Evolutionary conservation across 2,888 invertebrate genomes (phyloP), one percentile per base, ranked within the genome.

Genomic region (Creontiades dilutus): DNA sequence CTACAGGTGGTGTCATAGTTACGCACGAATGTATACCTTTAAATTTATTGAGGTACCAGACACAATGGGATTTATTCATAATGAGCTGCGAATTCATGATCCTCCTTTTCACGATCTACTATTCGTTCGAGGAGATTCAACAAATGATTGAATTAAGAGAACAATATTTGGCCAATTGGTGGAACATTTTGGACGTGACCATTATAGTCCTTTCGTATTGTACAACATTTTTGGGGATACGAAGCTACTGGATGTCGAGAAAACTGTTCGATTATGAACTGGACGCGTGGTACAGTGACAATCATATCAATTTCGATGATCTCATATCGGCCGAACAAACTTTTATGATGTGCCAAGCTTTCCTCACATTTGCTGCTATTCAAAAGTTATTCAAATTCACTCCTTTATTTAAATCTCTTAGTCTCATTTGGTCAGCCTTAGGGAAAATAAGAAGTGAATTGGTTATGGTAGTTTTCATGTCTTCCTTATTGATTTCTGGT

Each of bases 361-460:
- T 27, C 46, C 61, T 86, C 14, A 27, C 14, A 12, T 86, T 86
- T 27, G 52, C 28, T 1, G 78, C 48, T 23, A 55, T 23, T 57
- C 27, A 80, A 19, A 88, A 87, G 80, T 23, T 78, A 46, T 55
- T 88, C 28, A 88, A 88, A 27, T 88, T 88, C 28, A 19, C 78
- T 2, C 27, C 88, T 19, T 55, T 88, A 14, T 52, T 27, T n/a
- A 76, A 16, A 47, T 88, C 88, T 12, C 80, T 76, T 4, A 47
- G 27, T 14, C 48, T 80, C 88, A 23, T 88, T 0, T 5, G 78
- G 28, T 5, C 19, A 1, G 47, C 57, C 11, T 48, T 88, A 0
- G 55, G 14, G 9, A 27, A 80, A 80, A 80, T 88, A 19, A 52
- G 11, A 19, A 9, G 13, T n/a, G 86, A 61, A 61, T 57, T 86